Conservation (phyloP, 2,113 vertebrate species). For the Tapirus terrestris region DNA sequence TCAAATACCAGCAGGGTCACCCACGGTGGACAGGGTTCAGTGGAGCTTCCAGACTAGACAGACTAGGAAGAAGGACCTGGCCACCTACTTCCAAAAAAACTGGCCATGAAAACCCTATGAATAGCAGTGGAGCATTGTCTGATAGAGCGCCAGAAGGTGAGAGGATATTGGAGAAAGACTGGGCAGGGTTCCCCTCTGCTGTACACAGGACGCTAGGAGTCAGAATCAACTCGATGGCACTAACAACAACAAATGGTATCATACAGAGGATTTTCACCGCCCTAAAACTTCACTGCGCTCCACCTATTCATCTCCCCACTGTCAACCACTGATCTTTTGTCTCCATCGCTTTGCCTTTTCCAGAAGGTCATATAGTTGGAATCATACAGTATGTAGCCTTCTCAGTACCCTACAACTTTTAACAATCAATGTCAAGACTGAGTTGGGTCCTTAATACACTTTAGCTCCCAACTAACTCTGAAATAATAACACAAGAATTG, state of each 20-base stretch:
- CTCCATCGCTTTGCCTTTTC: background rate
- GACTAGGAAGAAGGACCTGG: too few relatives aligned
- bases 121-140: too few relatives aligned
- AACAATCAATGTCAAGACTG: background rate
- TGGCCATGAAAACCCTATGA: too few relatives aligned
- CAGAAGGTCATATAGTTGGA: background rate
- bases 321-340: background rate
- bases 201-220: too few relatives aligned
- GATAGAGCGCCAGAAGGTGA: too few relatives aligned
- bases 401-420: background rate
- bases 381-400: background rate
- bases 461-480: background rate
- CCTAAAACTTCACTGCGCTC: background rate
- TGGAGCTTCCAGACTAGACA: too few relatives aligned
- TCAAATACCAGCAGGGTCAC: too few relatives aligned
- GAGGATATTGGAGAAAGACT: too few relatives aligned
- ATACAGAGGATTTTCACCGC: background rate
- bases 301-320: background rate
- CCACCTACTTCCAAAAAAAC: too few relatives aligned
- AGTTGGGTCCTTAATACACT: background rate
- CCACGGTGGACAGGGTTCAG: too few relatives aligned
- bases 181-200: too few relatives aligned
- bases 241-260: background rate
- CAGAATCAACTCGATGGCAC: too few relatives aligned
- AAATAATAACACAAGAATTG: background rate